phyloP scores from a whole-genome alignment of 2,797 vertebrate species.

The Petrocephalus sullivani region DNA sequence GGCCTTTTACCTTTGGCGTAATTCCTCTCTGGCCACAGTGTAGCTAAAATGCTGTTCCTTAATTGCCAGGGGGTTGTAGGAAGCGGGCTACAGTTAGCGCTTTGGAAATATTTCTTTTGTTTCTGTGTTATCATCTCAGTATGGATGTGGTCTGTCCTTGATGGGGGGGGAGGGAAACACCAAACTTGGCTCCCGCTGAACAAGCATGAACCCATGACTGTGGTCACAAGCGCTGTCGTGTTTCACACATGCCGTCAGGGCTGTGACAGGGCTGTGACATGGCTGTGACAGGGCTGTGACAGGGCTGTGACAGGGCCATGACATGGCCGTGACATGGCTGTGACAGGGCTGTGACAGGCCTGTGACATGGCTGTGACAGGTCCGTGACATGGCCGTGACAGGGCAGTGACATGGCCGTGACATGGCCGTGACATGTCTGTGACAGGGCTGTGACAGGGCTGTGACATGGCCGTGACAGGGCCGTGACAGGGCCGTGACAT shows the following conservation, averaged over 20 bases:
- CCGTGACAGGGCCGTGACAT: no score
- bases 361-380: no score
- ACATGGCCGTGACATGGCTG: no score
- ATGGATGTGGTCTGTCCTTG: neutral
- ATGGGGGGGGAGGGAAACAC: no score
- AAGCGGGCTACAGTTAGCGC: neutral
- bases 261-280: neutral
- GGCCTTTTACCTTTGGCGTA: neutral
- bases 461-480: no score
- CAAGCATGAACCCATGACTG: neutral
- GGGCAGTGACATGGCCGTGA: no score
- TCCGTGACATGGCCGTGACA: no score
- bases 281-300: no score
- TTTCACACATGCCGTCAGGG: neutral
- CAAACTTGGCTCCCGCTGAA: neutral
- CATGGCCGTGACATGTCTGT: no score
- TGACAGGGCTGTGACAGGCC: neutral
- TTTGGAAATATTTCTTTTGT: constrained; percentile 9
- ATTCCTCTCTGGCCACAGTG: neutral
- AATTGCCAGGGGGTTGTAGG: neutral
- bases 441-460: no score
- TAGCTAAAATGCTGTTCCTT: neutral
- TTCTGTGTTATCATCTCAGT: neutral
- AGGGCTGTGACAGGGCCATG: no score
- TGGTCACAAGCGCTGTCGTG: neutral